phyloP scores from a whole-genome alignment of 1,140 invertebrate genomes.

The Papilio helenus region DNA sequence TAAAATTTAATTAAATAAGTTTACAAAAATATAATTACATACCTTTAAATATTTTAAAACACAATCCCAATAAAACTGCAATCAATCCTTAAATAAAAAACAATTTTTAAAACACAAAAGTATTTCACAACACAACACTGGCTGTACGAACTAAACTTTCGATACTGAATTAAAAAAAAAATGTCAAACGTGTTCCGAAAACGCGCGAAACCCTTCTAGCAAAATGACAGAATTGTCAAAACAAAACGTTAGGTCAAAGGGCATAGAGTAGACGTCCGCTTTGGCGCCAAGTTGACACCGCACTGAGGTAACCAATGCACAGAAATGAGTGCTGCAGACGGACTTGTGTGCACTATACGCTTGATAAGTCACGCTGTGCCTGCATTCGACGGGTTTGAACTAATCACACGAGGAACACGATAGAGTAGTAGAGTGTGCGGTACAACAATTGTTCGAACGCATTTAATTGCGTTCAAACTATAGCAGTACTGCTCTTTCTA shows the following conservation, averaged over 20 bases:
- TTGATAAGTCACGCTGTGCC: slow-evolving; percentile 22
- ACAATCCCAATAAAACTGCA: slow-evolving; percentile 30
- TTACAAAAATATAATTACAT: not conserved
- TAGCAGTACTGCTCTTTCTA: not conserved
- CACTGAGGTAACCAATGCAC: slow-evolving; percentile 43
- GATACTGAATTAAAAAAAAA: slow-evolving; percentile 29
- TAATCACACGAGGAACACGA: not conserved
- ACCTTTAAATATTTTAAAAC: slow-evolving; percentile 29
- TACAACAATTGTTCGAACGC: not conserved
- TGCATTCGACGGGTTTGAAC: slow-evolving; percentile 29
- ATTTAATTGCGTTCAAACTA: not conserved
- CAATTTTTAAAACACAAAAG: slow-evolving; percentile 15
- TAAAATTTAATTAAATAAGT: not conserved
- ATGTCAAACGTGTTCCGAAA: slow-evolving; percentile 31
- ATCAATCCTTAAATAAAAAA: slow-evolving; percentile 29
- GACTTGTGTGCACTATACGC: slow-evolving; percentile 30
- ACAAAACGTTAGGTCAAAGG: slow-evolving; percentile 32
- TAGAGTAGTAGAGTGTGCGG: not conserved
- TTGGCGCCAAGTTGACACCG: slow-evolving; percentile 49
- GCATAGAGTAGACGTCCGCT: slow-evolving; percentile 44
- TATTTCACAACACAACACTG: slow-evolving; percentile 33
- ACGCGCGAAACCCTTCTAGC: slow-evolving; percentile 42
- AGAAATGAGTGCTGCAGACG: slow-evolving; percentile 34
- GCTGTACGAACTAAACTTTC: slow-evolving; percentile 8
- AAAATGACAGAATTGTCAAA: slow-evolving; percentile 41